Base-by-base conservation (phyloP, 2,888 invertebrate species). In the Drosophila limbata region DNA sequence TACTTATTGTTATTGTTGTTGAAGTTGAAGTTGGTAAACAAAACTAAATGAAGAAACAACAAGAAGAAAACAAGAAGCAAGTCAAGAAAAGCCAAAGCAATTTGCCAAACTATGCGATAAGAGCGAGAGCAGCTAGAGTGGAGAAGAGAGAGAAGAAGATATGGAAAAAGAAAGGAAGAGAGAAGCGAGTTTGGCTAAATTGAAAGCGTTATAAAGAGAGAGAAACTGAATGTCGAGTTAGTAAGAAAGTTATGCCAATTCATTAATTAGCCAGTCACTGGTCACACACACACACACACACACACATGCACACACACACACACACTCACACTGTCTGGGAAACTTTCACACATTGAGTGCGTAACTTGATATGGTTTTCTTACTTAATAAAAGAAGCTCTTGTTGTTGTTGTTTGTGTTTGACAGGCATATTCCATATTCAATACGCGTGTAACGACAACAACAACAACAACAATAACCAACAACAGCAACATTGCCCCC, bases 221-320 rank as follows among this genome's bases (percentile, higher is more conserved):
- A 44, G 66, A 55, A 51, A 52, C 64, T 42, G 57, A 35, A 59
- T 53, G 74, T 37, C 76, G 65, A 68, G 77, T 79, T 79, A 69
- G 78, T 67, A 68, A 68, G 84, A 87, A 85, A 85, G 85, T 89
- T 89, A 84, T 87, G 89, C 80, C 85, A 89, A 86, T 89, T 86
- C 89, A 86, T 87, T 86, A 86, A 86, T 86, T 86, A 89, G 89
- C 84, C 79, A 84, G 75, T 65, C 82, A 87, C 70, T 79, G 69
- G 75, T 53, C 78, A 64, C 73, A 65, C 62, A 61, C 60, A 47
- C 53, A 65, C 60, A 55, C 17, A 42, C 8, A 59, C 31, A 48
- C 28, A 47, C 8, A 60, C 31, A 57, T 4, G 33, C 25, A 63
- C 44, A 60, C 61, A 57, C 53, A 42, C 28, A 37, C 59, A 45